A percentile compares a stretch with the other conserved stretches of the same genome.
Conservation (phyloP, 2,888 invertebrate species). For the Andrena trimmerana region DNA sequence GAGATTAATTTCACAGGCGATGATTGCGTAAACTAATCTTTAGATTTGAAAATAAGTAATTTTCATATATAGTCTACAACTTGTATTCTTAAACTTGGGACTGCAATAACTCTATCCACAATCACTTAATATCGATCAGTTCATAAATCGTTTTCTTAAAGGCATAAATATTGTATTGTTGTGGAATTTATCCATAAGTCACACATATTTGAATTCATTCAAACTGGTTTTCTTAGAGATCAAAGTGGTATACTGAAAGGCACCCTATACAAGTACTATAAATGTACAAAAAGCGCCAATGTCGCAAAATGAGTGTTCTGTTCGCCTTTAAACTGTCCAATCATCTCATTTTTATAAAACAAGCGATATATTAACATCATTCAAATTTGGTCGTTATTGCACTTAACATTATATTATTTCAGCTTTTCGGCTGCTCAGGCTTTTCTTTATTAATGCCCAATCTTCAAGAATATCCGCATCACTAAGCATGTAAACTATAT, state of each 20-base stretch:
- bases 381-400: neutral
- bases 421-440: constrained; percentile 81
- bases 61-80: neutral
- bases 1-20: neutral
- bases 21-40: constrained; percentile 17
- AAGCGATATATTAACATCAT: constrained; percentile 29
- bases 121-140: constrained; percentile 10
- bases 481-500: constrained; percentile 97
- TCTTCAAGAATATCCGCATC: constrained; percentile 98
- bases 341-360: neutral
- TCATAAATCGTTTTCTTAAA: constrained; percentile 12
- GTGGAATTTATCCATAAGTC: neutral
- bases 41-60: constrained; percentile 23
- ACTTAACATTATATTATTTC: constrained; percentile 78
- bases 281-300: constrained; percentile 25
- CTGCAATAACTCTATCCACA: constrained; percentile 19
- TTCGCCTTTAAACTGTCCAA: constrained; percentile 16
- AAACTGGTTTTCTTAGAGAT: constrained; percentile 39
- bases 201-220: constrained; percentile 3
- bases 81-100: neutral
- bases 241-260: constrained; percentile 41
- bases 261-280: constrained; percentile 41
- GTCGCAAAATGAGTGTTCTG: constrained; percentile 28
- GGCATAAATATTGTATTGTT: constrained; percentile 14
- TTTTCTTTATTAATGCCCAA: constrained; percentile 96